Base-by-base conservation (phyloP, 1,140 invertebrate species). In the Rhopalosiphum padi region DNA sequence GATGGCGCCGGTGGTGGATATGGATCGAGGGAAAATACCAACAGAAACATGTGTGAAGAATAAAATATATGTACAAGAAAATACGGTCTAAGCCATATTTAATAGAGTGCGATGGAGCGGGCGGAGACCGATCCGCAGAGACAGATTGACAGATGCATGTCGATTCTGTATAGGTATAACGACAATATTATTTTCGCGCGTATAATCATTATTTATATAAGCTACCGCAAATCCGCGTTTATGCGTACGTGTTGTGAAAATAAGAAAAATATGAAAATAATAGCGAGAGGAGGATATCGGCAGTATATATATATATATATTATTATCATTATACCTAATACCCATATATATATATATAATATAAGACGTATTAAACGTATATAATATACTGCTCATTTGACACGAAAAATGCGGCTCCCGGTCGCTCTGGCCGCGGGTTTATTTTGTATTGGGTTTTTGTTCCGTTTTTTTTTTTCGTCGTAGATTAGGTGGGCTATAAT, bases 61-160 rank as follows among this genome's bases (percentile, higher is more conserved):
- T 25, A 87, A 48, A 87, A 87, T 48, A 87, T 48, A 46, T 48
- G 30, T 87, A 87, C 85, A 43, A 87, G 4, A n/a, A 51, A 87
- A 87, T 88, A 88, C n/a, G n/a, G 18, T 53, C 87, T 88, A 53
- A 88, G 87, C 87, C 87, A 35, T 53, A 53, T 88, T 88, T 88
- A 88, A 88, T 88, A 35, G 87, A 35, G n/a, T 88, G 87, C 48
- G 30, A 3, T 23, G 46, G 48, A 51, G 46, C 48, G 87, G 15
- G 35, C 46, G 48, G n/a, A 53, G 22, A n/a, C 48, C 60, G 30
- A 68, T 68, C 30, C 60, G 30, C 60, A 68, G 30, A 68, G 60
- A 35, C 48, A 35, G 87, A 88, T 88, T 88, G 87, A 88, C 46
- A 53, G 87, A 88, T 53, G 87, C 87, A 43, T 43, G 87, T 88